Base-by-base conservation (phyloP, 2,888 invertebrate genomes). In the Pseudococcus viburni region DNA sequence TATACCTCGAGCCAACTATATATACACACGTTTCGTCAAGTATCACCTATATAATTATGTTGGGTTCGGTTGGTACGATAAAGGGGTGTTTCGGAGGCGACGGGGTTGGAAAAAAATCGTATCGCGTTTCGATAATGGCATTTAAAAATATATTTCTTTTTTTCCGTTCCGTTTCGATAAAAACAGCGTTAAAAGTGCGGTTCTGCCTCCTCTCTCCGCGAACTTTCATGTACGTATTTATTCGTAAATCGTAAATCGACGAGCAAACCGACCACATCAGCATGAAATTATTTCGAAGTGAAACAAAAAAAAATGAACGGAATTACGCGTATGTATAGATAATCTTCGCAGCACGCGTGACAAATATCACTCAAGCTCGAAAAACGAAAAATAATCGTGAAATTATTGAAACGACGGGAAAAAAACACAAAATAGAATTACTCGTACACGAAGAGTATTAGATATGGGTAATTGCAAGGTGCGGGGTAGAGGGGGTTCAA, bases 51-150 rank as follows among this genome's bases (percentile, higher is more conserved):
- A 80, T 80, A 80, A 80, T 80, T 80, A 80, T 80, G 26, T 80
- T 80, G 7, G 46, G 42, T 80, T 80, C 59, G 59, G 19, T 33
- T 42, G 19, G 42, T 42, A 46, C 12, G 9, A 19, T 7, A 59
- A 59, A n/a, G 19, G 59, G 15, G 55, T 17, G 15, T 33, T 55
- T 12, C 17, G 55, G 59, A 59, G 19, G 33, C 22, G 19, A 9
- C 15, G n/a, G 59, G 59, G 12, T 17, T 59, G 22, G 59, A 19
- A 42, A 80, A 77, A 77, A 80, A 80, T 80, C 80, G 80, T 80
- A 80, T 80, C 80, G 80, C 80, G 80, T 80, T 80, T 80, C 80
- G 80, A 42, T 80, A 80, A 80, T 80, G 80, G 80, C 80, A 80
- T 80, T 80, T 80, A 80, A 80, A 73, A 80, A 73, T 73, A 73